Evolutionary conservation across 2,888 invertebrate genomes (phyloP), one percentile per base, ranked within the genome.

Genomic region (Tachystola acroxantha): DNA sequence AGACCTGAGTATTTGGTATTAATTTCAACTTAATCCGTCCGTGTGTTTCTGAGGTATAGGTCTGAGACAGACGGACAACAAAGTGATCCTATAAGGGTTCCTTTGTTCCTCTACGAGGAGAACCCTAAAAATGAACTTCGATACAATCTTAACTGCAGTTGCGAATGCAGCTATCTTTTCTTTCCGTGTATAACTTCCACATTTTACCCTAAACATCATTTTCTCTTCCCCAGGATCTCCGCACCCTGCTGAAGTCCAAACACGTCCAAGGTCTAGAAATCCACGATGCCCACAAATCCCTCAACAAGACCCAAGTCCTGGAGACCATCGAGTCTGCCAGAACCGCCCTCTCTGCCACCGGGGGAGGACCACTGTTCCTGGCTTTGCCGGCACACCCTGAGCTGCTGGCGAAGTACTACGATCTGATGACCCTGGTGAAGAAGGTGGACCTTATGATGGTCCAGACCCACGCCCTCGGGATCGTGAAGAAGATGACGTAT

Each of bases 341-440:
- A 10, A 60, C 80, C 22, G 79, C 85, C 10, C 67, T 90, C 45
- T 79, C 79, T 36, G 73, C 89, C 9, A 53, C 73, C 0, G 81
- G 81, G 0, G 84, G 82, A 0, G 87, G 91, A 1, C 85, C 89
- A 0, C 58, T 92, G 13, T 88, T 89, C 46, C 71, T 93, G 37
- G 85, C 89, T 0, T 70, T 93, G n/a, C 92, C 93, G 0, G 77
- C 90, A 0, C 87, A 89, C 56, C 85, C 92, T 0, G 92, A 92
- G 50, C 80, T 89, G 7, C 64, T 93, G 41, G 93, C 91, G 6
- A 93, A 93, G 74, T 91, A 91, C 51, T 93, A 91, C 61, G 92
- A 93, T 61, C 71, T 93, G 47, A 91, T 92, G 54, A 79, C 78
- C 11, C 66, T 93, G 46, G 78, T 90, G 45, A 93, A 92, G 69